Evolutionary conservation across 2,113 vertebrate genomes (phyloP).

Genomic region (Tragulus kanchil): DNA sequence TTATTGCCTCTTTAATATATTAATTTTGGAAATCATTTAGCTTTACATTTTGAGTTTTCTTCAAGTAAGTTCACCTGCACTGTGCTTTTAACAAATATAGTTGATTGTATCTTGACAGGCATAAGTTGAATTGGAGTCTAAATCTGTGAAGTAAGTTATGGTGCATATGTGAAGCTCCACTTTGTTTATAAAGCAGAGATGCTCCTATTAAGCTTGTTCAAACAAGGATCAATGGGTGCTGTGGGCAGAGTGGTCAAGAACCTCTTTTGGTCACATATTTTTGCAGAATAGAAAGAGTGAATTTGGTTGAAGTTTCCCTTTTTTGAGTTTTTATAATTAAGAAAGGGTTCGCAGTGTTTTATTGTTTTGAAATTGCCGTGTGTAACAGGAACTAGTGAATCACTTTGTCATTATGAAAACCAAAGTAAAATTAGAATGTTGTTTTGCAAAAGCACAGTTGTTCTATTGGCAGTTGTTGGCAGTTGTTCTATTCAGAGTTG

Average conservation of each 20-base stretch:
- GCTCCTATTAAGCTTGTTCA: neutral
- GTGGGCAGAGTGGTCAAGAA: neutral
- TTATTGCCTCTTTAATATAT: neutral
- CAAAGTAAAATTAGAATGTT: slow-evolving; percentile 77
- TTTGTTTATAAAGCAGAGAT: neutral
- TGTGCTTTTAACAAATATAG: slow-evolving; percentile 8
- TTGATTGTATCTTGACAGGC: neutral
- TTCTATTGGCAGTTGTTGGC: slow-evolving; percentile 16
- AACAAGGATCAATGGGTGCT: neutral
- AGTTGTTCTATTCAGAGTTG: slow-evolving; percentile 53
- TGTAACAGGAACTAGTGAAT: slow-evolving; percentile 80
- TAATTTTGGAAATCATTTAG: slow-evolving; percentile 32
- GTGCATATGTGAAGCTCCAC: neutral
- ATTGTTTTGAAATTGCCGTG: slow-evolving; percentile 74
- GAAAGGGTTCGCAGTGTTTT: slow-evolving; percentile 59
- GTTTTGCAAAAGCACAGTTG: slow-evolving; percentile 64
- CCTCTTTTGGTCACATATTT: neutral
- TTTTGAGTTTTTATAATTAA: slow-evolving; percentile 66
- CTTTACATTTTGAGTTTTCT: slow-evolving; percentile 37
- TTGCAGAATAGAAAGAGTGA: slow-evolving; percentile 43
- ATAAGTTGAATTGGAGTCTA: neutral
- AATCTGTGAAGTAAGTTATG: neutral
- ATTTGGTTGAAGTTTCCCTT: slow-evolving; percentile 32
- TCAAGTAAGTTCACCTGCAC: neutral
- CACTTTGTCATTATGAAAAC: slow-evolving; percentile 74